Conservation (phyloP, 1,140 invertebrate genomes). For the Ceratina calcarata region DNA sequence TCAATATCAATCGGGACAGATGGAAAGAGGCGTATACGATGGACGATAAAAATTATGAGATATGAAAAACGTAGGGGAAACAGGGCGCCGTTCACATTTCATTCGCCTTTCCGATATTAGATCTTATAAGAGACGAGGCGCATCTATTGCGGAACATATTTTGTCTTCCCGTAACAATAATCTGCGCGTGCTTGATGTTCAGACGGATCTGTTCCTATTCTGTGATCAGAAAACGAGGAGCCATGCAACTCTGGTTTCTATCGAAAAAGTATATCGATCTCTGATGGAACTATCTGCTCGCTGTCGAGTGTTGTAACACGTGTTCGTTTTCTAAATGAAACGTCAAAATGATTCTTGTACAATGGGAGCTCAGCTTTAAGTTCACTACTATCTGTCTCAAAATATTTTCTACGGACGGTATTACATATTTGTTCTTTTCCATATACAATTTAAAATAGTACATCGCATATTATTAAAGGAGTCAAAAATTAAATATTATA, state of each 20-base stretch:
- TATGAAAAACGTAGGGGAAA: constrained; percentile 5
- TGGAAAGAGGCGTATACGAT: neutral
- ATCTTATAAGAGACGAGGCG: constrained; percentile 48
- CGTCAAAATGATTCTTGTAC: neutral
- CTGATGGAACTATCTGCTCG: neutral
- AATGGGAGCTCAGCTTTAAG: neutral
- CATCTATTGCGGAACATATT: constrained; percentile 47
- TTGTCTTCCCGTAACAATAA: constrained; percentile 22
- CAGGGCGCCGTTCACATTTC: constrained; percentile 20
- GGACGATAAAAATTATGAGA: neutral
- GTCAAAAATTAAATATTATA: too few species aligned
- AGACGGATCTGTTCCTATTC: constrained; percentile 14
- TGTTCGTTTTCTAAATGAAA: neutral
- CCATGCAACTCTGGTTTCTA: too few species aligned
- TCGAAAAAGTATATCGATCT: neutral
- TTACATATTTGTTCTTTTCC: too few species aligned
- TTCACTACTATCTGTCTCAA: neutral
- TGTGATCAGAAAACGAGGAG: neutral
- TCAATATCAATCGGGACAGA: neutral
- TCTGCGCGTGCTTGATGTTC: constrained; percentile 29
- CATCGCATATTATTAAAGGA: too few species aligned
- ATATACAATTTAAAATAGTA: too few species aligned
- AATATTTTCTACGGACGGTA: neutral
- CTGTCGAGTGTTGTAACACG: neutral
- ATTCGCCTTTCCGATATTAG: constrained; percentile 47